Base-by-base conservation (phyloP, 2,113 vertebrate genomes). In the Trochalopteron elliotii region DNA sequence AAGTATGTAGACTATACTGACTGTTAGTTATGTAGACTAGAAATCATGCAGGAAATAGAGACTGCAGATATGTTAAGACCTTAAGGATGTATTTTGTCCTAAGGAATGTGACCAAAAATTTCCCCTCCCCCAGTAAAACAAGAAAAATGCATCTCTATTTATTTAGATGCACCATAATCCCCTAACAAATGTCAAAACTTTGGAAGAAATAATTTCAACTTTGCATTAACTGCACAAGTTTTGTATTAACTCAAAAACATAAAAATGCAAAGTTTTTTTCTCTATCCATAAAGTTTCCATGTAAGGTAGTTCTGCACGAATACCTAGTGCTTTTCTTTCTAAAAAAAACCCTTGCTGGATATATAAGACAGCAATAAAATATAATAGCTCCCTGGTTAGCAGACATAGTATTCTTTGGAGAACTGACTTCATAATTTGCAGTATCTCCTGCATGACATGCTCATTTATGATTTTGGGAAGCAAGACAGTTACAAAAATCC, bases 1-100 rank as follows among this genome's bases (percentile, higher is more conserved):
- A 92, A 94, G 76, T 96, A 94, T 77, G 89, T 70, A 86, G 79
- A 86, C 90, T 93, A 95, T 96, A 96, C 49, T 89, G 89, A 60
- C 74, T 76, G 63, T 10, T 70, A 83, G 35, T 77, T 83, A 95
- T 74, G 76, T 25, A 87, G 86, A 89, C 89, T 47, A 94, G 76
- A 95, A 93, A 96, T 88, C 86, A 90, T 50, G 75, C 47, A 88
- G 65, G 89, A 94, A 87, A 93, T 31, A 76, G 70, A 96, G 77
- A 89, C 22, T 90, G 22, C 10, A 87, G 70, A 74, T 85, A 93
- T 35, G 83, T 70, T 83, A 90, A 83, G 71, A 83, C 28, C 25
- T 65, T 50, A 91, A 90, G 55, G 82, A 93, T 72, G 33, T 42
- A 79, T 93, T 94, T 91, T 93, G 35, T 83, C 35, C 44, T 52